These are phyloP conservation scores for Amphimallon solstitiale DNA, from an alignment of 2,888 invertebrate genomes.

Conservation along the genomic window DNA sequence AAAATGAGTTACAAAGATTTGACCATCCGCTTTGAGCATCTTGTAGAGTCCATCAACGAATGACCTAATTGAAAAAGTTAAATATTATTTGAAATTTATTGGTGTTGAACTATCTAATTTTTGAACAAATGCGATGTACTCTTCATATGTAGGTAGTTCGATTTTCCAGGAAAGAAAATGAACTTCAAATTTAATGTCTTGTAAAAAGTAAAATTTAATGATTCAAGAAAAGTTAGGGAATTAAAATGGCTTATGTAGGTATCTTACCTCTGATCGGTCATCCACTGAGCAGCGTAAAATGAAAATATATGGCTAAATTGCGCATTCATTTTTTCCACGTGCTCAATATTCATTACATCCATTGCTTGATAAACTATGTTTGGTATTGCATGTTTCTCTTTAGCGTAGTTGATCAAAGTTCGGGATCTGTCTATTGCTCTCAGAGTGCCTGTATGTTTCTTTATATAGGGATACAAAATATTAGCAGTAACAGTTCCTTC, in stretches of 20 bases:
- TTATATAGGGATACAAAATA: neutral
- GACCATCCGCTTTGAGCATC: conserved; percentile 9
- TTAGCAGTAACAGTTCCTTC: neutral
- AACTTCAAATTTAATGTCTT: too few relatives aligned
- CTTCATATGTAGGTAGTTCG: too few relatives aligned
- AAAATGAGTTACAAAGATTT: neutral
- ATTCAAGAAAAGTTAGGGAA: neutral
- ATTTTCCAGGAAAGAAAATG: too few relatives aligned
- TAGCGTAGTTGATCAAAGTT: neutral
- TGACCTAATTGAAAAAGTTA: neutral
- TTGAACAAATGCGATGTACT: neutral
- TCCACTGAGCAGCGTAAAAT: conserved; percentile 6
- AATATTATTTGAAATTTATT: neutral
- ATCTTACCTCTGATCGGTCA: conserved; percentile 2
- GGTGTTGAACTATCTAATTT: too few relatives aligned
- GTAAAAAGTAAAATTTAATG: neutral
- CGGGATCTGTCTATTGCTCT: neutral
- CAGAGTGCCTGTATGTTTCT: neutral
- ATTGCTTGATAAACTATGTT: neutral
- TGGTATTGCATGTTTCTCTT: neutral
- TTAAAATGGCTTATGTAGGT: neutral
- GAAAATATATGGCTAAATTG: neutral
- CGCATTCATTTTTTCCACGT: neutral
- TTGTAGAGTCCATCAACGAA: neutral
- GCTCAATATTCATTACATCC: neutral